Conservation (phyloP, 2,888 invertebrate genomes). For the Chorisops tibialis region DNA sequence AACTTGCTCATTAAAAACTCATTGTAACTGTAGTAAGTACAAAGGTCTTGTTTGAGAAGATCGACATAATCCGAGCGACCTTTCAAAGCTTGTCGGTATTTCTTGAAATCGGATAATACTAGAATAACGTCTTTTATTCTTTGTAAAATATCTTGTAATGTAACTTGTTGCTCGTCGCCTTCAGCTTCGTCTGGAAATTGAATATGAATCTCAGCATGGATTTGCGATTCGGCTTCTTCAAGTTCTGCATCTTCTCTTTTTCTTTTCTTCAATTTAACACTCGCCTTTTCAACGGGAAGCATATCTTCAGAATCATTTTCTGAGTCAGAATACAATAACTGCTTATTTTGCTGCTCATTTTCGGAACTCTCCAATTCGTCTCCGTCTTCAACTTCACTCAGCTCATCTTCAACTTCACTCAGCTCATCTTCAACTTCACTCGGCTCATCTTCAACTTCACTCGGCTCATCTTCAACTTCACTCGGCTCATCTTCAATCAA, state of each 20-base stretch:
- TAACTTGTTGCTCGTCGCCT: slow-evolving; percentile 67
- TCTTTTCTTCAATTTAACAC: slow-evolving; percentile 71
- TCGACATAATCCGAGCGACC: slow-evolving; percentile 78
- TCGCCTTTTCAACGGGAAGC: slow-evolving; percentile 82
- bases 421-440: background rate
- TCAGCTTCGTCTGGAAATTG: slow-evolving; percentile 76
- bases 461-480: no score
- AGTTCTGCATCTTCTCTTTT: slow-evolving; percentile 65
- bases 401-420: background rate
- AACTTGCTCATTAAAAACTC: slow-evolving; percentile 89
- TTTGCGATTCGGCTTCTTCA: slow-evolving; percentile 77
- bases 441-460: no score
- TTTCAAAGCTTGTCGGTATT: slow-evolving; percentile 64
- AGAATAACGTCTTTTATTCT: slow-evolving; percentile 81
- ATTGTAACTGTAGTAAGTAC: slow-evolving; percentile 95
- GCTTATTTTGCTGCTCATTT: no score
- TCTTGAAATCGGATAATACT: slow-evolving; percentile 77
- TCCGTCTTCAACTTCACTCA: background rate
- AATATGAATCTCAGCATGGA: slow-evolving; percentile 77
- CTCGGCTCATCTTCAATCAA: slow-evolving; percentile 7
- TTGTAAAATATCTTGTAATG: slow-evolving; percentile 80
- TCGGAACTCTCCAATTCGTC: slow-evolving; percentile 29
- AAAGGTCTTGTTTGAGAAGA: slow-evolving; percentile 78
- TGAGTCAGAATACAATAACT: slow-evolving; percentile 45
- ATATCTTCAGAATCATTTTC: slow-evolving; percentile 57